Percentiles rank a stretch among this genome's conserved stretches.
Conservation (phyloP, 2,113 vertebrate genomes). For the Myiozetetes cayanensis region DNA sequence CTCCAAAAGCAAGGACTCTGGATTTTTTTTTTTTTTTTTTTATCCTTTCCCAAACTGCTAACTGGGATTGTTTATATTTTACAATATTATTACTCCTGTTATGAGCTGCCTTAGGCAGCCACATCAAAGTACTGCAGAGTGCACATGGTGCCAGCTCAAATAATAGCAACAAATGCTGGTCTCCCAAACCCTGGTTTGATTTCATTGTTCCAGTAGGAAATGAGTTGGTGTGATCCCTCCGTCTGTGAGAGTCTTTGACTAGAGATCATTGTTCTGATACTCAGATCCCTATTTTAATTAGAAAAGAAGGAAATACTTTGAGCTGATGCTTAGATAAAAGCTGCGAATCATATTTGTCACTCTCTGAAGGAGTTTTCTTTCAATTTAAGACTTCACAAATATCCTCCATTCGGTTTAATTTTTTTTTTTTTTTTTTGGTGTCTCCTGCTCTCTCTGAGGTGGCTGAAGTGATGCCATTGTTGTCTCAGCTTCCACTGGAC, state of each 20-base stretch:
- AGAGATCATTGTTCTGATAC: conserved; percentile 57
- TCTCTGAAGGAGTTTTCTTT: conserved; percentile 27
- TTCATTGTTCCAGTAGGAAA: conserved; percentile 71
- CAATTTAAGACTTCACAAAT: conserved; percentile 7
- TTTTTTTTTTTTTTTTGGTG: background rate
- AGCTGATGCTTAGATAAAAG: conserved; percentile 62
- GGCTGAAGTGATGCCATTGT: background rate
- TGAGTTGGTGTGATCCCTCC: conserved; percentile 56
- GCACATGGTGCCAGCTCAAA: background rate
- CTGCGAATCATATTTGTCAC: conserved; percentile 42
- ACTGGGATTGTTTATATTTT: conserved; percentile 67
- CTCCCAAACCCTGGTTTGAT: conserved; percentile 64
- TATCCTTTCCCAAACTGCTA: conserved; percentile 4
- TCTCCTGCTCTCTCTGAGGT: background rate
- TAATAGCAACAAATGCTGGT: conserved; percentile 47
- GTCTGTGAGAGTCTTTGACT: conserved; percentile 44
- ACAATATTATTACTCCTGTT: conserved; percentile 62
- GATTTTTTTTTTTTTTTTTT: background rate
- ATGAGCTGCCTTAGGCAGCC: conserved; percentile 66
- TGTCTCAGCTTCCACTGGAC: background rate
- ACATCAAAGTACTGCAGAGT: conserved; percentile 65
- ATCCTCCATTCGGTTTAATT: background rate
- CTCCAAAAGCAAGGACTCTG: background rate
- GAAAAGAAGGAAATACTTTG: conserved; percentile 62
- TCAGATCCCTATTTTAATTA: conserved; percentile 67